These are phyloP conservation scores for Bombus huntii DNA, from an alignment of 1,140 invertebrate species.

Conservation along the genomic window DNA sequence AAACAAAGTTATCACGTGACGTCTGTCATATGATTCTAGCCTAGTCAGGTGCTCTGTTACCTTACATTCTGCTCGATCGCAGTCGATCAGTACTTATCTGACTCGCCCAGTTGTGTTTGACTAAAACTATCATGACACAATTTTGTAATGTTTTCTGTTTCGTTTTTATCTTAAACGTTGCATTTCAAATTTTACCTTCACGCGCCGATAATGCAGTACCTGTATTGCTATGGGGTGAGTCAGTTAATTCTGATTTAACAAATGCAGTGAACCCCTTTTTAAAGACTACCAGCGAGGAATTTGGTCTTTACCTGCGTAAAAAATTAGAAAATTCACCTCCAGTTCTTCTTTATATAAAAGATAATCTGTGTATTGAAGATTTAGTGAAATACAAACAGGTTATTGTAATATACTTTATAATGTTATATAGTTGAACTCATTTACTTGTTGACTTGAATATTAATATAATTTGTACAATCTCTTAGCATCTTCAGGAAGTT, in stretches of 20 bases:
- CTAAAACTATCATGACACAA: slow-evolving; percentile 47
- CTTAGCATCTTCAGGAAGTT: slow-evolving; percentile 65
- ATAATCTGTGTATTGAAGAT: slow-evolving; percentile 77
- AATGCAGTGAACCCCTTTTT: slow-evolving; percentile 67
- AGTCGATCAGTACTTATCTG: slow-evolving; percentile 24
- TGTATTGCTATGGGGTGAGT: slow-evolving; percentile 72
- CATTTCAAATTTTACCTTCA: slow-evolving; percentile 38
- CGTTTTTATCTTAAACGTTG: slow-evolving; percentile 45
- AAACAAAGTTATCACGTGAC: slow-evolving; percentile 65
- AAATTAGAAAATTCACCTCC: slow-evolving; percentile 56
- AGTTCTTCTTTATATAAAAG: slow-evolving; percentile 68
- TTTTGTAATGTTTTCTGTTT: slow-evolving; percentile 30
- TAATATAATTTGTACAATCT: slow-evolving; percentile 6
- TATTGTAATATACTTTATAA: slow-evolving; percentile 1
- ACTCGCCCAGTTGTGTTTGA: slow-evolving; percentile 28
- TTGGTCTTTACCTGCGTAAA: slow-evolving; percentile 62
- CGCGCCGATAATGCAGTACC: slow-evolving; percentile 66
- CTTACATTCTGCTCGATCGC: slow-evolving; percentile 42
- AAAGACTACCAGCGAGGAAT: slow-evolving; percentile 67
- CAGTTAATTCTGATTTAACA: slow-evolving; percentile 40
- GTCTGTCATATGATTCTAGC: slow-evolving; percentile 68
- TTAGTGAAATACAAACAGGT: slow-evolving; percentile 73
- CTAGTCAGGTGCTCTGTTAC: slow-evolving; percentile 68
- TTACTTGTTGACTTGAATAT: not conserved
- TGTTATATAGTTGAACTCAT: not conserved